Conservation (phyloP, 2,797 vertebrate genomes). For the Myotis daubentonii region DNA sequence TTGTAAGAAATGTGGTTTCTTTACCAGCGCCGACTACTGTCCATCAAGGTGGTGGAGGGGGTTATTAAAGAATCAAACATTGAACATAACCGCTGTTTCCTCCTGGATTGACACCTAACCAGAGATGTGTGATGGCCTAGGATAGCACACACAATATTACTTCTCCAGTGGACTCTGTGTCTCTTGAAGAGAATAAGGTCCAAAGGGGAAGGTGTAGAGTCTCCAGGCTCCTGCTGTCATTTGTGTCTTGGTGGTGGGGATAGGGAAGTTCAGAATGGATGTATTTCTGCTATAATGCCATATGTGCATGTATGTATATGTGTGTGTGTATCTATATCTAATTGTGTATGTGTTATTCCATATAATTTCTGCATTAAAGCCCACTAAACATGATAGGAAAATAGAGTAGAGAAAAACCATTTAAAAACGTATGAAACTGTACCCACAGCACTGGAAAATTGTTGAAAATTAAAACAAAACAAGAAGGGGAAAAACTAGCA, state of each 20-base stretch:
- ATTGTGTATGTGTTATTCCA: background rate
- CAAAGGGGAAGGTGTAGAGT: background rate
- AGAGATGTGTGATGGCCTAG: background rate
- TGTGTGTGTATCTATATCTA: background rate
- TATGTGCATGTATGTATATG: background rate
- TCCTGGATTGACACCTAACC: background rate
- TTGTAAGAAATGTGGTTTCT: background rate
- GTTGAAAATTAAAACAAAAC: background rate
- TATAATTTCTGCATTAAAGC: background rate
- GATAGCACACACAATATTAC: background rate
- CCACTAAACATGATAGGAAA: background rate
- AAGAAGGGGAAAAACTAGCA: too few relatives aligned
- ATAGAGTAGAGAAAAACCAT: background rate
- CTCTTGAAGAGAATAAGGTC: background rate
- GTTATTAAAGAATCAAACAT: background rate
- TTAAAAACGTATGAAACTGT: background rate
- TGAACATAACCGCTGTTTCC: background rate
- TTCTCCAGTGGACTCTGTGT: background rate
- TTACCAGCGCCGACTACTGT: background rate
- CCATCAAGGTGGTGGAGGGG: background rate
- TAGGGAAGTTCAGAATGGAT: background rate
- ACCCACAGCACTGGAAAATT: background rate
- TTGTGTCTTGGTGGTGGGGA: background rate
- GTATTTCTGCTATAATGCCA: background rate
- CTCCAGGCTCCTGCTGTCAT: background rate